Evolutionary conservation across 2,888 invertebrate species (phyloP).

Genomic region (Geotrupes spiniger): DNA sequence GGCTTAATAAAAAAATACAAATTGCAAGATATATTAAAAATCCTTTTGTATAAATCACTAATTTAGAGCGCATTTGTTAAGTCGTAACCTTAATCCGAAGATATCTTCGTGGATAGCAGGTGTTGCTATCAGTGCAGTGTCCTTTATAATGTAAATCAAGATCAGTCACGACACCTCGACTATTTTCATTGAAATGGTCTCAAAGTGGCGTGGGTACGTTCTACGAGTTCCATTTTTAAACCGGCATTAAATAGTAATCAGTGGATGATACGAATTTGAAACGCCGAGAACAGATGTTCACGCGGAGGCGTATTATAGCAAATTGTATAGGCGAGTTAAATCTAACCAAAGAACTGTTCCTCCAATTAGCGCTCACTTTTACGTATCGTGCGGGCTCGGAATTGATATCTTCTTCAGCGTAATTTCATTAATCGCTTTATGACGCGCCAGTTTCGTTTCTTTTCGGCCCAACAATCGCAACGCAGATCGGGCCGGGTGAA

Average conservation of each 20-base stretch:
- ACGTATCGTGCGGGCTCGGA: no score
- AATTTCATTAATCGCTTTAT: no score
- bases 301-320: slow-evolving; percentile 2
- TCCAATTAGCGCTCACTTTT: no score
- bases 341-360: no score
- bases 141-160: slow-evolving; percentile 29
- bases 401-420: no score
- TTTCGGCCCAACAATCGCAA: no score
- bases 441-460: no score
- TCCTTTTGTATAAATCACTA: no score
- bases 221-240: slow-evolving; percentile 10
- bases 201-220: slow-evolving; percentile 14
- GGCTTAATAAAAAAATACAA: no score
- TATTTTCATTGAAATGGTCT: slow-evolving; percentile 24
- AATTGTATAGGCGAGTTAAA: background rate
- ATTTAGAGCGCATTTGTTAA: no score
- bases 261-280: slow-evolving; percentile 16
- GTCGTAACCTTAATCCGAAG: background rate
- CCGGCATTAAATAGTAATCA: slow-evolving; percentile 17
- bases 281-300: slow-evolving; percentile 13
- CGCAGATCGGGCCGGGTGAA: no score
- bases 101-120: slow-evolving; percentile 22
- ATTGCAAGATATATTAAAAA: no score
- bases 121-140: slow-evolving; percentile 26
- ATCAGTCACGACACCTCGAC: slow-evolving; percentile 25